phyloP scores from a whole-genome alignment of 2,113 vertebrate species.

The Bombycilla garrulus region DNA sequence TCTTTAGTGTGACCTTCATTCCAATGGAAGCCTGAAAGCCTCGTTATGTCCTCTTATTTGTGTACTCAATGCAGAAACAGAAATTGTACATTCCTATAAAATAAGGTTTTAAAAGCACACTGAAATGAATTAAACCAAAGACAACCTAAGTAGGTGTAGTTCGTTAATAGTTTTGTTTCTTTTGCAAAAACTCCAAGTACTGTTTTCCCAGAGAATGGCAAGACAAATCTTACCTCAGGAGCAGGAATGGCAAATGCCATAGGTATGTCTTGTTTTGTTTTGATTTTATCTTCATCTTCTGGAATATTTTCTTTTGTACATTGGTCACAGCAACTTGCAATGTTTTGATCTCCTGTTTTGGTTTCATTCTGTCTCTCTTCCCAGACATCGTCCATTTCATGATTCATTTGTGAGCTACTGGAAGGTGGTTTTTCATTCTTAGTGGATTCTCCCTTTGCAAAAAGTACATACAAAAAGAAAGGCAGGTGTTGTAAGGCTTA shows the following conservation, averaged over 20 bases:
- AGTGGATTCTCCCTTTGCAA: background rate
- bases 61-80: background rate
- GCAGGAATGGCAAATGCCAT: conserved; percentile 64
- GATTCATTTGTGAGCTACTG: conserved; percentile 69
- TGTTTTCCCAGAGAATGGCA: background rate
- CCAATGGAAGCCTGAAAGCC: background rate
- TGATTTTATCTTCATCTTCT: conserved; percentile 1
- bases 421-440: conserved; percentile 50
- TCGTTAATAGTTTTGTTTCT: background rate
- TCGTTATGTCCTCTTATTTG: background rate
- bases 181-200: background rate
- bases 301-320: conserved; percentile 41
- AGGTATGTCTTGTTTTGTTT: conserved; percentile 15
- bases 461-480: background rate
- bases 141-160: fast-evolving
- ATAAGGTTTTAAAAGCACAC: background rate
- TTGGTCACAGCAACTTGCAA: conserved; percentile 70
- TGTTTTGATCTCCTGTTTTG: conserved; percentile 62
- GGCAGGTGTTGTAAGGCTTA: background rate
- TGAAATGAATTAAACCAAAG: background rate
- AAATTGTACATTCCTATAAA: background rate
- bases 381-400: conserved; percentile 68
- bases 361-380: conserved; percentile 5
- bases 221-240: conserved; percentile 21
- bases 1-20: background rate